Evolutionary conservation across 1,140 invertebrate species (phyloP).

Genomic region (Trinorchestia longiramus): DNA sequence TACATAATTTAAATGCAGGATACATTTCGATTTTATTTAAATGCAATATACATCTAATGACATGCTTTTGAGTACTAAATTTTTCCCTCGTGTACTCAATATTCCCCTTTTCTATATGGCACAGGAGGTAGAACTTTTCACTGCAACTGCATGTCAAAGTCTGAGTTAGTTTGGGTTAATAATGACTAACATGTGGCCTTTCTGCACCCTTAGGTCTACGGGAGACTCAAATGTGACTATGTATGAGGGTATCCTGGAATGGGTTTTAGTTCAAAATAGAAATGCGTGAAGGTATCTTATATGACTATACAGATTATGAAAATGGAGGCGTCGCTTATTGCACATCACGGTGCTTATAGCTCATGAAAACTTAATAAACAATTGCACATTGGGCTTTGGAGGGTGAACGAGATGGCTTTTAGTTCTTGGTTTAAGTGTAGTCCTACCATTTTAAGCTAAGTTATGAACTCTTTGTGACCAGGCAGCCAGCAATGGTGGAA

Average conservation of each 20-base stretch:
- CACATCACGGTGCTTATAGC: no score
- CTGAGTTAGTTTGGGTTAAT: no score
- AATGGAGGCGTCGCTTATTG: background rate
- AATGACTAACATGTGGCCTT: background rate
- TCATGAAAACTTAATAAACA: background rate
- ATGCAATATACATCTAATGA: background rate
- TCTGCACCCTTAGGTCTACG: background rate
- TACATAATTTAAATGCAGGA: background rate
- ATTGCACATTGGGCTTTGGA: background rate
- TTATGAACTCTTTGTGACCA: conserved; percentile 57
- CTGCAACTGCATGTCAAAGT: background rate
- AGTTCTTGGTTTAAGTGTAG: no score
- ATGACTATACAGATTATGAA: background rate
- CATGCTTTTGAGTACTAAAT: background rate
- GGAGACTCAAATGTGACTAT: background rate
- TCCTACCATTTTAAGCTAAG: background rate
- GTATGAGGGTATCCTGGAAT: background rate
- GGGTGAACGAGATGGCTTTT: background rate
- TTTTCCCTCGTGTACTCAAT: background rate
- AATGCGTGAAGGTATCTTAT: background rate
- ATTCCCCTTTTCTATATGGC: background rate
- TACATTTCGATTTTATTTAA: background rate
- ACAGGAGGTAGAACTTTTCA: background rate
- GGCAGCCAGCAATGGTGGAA: conserved; percentile 59
- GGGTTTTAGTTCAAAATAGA: background rate